These are phyloP conservation scores for Eilema griseolum DNA, from an alignment of 2,888 invertebrate genomes.

Conservation along the genomic window DNA sequence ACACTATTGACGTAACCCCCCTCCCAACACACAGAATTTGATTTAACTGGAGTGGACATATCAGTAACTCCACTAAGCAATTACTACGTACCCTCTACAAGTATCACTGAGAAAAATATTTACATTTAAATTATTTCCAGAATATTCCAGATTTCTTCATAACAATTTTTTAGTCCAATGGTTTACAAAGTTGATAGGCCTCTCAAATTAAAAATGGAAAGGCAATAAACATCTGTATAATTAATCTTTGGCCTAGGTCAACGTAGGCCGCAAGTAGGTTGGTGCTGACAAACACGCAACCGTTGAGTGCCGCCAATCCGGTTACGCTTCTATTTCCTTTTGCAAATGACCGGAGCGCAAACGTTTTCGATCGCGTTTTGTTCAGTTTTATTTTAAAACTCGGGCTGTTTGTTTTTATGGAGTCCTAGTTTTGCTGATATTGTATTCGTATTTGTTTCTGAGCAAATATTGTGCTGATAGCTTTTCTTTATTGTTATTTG, in stretches of 20 bases:
- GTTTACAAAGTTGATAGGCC: not conserved
- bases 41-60: too few species aligned
- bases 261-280: slow-evolving; percentile 40
- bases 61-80: too few species aligned
- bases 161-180: too few species aligned
- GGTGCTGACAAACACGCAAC: slow-evolving; percentile 40
- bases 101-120: too few species aligned
- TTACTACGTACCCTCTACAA: too few species aligned
- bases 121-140: too few species aligned
- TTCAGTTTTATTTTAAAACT: slow-evolving; percentile 42
- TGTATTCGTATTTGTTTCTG: slow-evolving; percentile 9
- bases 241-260: slow-evolving; percentile 27
- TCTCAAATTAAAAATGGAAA: not conserved
- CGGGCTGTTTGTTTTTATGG: slow-evolving; percentile 27
- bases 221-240: not conserved
- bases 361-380: slow-evolving; percentile 47
- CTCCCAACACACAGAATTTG: too few species aligned
- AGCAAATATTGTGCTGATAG: not conserved
- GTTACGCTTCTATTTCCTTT: slow-evolving; percentile 52
- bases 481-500: not conserved
- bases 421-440: slow-evolving; percentile 25
- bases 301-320: slow-evolving; percentile 38
- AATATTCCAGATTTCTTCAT: too few species aligned
- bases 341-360: slow-evolving; percentile 43
- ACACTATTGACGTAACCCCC: too few species aligned